Base-by-base conservation (phyloP, 2,888 invertebrate genomes). In the Elegia similella region DNA sequence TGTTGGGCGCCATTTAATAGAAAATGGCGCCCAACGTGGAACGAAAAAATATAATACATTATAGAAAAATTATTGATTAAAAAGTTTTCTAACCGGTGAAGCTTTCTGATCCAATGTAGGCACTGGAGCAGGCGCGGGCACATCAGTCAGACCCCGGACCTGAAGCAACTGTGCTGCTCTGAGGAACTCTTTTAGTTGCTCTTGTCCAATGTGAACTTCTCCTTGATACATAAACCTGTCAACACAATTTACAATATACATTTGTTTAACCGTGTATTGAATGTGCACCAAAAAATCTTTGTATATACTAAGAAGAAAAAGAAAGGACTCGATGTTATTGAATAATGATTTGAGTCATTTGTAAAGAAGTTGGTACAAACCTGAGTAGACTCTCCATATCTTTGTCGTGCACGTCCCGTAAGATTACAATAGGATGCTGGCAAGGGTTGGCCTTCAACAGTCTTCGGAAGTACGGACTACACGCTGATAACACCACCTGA, bases 381-480 rank as follows among this genome's bases (percentile, higher is more conserved):
- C 96, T 95, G 73, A 97, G 92, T 73, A 97, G 93, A 78, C 96
- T 96, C 79, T 96, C 96, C 93, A 97, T 96, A 76, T 97, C 96
- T 79, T 96, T 95, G 74, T 96, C 95, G 75, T 96, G 95, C 17
- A 97, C 96, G 83, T 97, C 97, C 76, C 96, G 93, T 64, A 97
- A 92, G 75, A 97, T 97, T 67, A 97, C 96, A 73, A 97, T 97
- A 50, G 97, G 97, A 86, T 97, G 97, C 82, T 96, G 96, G 88
- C 97, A 97, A 65, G 97, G 97, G 86, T 97, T 97, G 57, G 96
- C 96, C 89, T 97, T 97, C 76, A 97, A 93, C 72, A 98, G 92
- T 79, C 95, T 94, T 75, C 96, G 94, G 92, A 98, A 98, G 88
- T 97, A 98, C 48, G 97, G 97, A 87, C 97, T 97, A 93, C 98